Evolutionary conservation across 2,888 invertebrate genomes (phyloP).

Genomic region (Julus scandinavius): DNA sequence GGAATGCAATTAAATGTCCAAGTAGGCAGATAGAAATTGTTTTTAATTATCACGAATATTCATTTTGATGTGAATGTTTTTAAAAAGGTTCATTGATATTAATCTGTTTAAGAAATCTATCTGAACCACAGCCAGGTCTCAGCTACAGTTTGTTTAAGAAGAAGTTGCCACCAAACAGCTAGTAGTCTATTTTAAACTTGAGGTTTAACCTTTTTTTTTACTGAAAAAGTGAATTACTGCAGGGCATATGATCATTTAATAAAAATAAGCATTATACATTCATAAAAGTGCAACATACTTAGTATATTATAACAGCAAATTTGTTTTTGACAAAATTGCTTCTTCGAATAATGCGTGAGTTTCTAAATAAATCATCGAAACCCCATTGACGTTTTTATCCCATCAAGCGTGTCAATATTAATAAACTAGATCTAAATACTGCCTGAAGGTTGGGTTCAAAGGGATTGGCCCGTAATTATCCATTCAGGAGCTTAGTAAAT

Average conservation of each 20-base stretch:
- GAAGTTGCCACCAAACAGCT: no score
- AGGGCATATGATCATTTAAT: not conserved
- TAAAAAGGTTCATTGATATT: not conserved
- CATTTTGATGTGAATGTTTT: not conserved
- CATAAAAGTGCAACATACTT: not conserved
- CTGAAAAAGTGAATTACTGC: no score
- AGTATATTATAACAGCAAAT: not conserved
- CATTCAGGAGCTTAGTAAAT: not conserved
- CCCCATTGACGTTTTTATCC: not conserved
- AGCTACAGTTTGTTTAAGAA: no score
- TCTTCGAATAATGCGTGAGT: not conserved
- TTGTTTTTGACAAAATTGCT: not conserved
- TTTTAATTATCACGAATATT: not conserved
- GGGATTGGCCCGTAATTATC: slow-evolving; percentile 4
- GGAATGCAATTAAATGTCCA: slow-evolving; percentile 37
- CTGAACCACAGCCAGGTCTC: no score
- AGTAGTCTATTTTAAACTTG: no score
- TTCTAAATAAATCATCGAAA: not conserved
- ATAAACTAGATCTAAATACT: not conserved
- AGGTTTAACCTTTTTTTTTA: no score
- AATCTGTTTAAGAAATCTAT: not conserved
- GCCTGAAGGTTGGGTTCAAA: slow-evolving; percentile 4
- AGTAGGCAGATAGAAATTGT: not conserved
- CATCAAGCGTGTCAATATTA: slow-evolving; percentile 8
- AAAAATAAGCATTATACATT: not conserved